A percentile compares a stretch with the other conserved stretches of the same genome.
Conservation (phyloP, 1,140 invertebrate species). For the Zaprionus ghesquierei region DNA sequence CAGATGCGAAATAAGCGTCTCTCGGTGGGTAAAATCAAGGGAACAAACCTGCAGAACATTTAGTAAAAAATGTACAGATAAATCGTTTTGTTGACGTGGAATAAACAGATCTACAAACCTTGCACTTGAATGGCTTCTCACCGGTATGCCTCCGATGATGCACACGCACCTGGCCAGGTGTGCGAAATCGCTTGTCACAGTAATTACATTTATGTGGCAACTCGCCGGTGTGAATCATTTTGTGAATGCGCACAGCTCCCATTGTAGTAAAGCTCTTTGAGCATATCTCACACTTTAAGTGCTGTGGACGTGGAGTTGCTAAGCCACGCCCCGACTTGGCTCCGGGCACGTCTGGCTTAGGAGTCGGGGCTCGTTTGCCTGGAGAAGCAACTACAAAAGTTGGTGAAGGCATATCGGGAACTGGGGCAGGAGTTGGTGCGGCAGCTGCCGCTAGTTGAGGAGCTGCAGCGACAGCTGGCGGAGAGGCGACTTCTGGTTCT, state of each 20-base stretch:
- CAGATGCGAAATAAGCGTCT: conserved; percentile 75
- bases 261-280: conserved; percentile 63
- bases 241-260: conserved; percentile 66
- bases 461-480: neutral
- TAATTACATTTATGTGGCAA: conserved; percentile 71
- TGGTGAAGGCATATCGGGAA: neutral
- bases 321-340: neutral
- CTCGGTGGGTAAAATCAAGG: conserved; percentile 73
- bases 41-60: conserved; percentile 56
- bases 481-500: neutral
- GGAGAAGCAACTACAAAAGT: neutral
- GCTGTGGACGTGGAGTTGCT: neutral
- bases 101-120: conserved; percentile 78
- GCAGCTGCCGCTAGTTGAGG: neutral
- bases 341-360: too few species aligned
- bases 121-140: conserved; percentile 92
- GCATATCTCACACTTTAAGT: conserved; percentile 49
- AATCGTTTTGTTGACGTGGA: neutral
- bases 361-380: neutral
- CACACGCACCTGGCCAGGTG: conserved; percentile 72
- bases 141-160: conserved; percentile 96
- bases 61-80: neutral
- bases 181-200: conserved; percentile 77
- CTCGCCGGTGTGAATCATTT: conserved; percentile 72
- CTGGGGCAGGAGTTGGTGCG: neutral